These are phyloP conservation scores for Geodia barretti DNA, from an alignment of 37 sponge, comb jelly and placozoan genomes.

Conservation along the genomic window DNA sequence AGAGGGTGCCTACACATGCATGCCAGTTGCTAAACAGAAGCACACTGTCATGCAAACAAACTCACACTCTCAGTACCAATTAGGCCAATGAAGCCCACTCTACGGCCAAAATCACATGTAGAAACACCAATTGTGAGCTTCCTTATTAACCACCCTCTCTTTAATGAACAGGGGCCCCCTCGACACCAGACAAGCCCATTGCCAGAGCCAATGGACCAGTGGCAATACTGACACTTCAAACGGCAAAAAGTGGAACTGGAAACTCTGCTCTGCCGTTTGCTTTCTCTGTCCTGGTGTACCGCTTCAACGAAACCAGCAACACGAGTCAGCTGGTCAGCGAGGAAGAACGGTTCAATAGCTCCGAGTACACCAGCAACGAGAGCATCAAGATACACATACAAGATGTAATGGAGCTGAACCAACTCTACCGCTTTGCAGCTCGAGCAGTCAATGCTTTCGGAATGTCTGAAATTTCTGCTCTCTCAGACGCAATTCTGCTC, in stretches of 20 bases:
- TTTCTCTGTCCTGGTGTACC: background rate
- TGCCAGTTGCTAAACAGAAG: background rate
- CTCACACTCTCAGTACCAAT: background rate
- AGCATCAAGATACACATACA: background rate
- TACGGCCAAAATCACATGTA: too few relatives aligned
- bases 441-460: background rate
- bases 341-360: background rate
- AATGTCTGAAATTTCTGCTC: background rate
- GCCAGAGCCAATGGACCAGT: background rate
- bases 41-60: background rate
- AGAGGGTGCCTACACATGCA: background rate
- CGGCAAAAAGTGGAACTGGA: background rate
- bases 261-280: background rate
- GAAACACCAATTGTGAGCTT: background rate
- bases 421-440: background rate
- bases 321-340: background rate
- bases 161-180: background rate
- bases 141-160: background rate
- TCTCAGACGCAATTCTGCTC: background rate
- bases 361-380: background rate
- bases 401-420: background rate
- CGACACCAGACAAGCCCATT: background rate
- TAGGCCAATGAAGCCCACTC: background rate
- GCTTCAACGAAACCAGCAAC: background rate
- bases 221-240: background rate